Percentiles rank a stretch among this genome's conserved stretches.
Conservation (phyloP, 2,888 invertebrate genomes). For the Drosophila suboccidentalis region DNA sequence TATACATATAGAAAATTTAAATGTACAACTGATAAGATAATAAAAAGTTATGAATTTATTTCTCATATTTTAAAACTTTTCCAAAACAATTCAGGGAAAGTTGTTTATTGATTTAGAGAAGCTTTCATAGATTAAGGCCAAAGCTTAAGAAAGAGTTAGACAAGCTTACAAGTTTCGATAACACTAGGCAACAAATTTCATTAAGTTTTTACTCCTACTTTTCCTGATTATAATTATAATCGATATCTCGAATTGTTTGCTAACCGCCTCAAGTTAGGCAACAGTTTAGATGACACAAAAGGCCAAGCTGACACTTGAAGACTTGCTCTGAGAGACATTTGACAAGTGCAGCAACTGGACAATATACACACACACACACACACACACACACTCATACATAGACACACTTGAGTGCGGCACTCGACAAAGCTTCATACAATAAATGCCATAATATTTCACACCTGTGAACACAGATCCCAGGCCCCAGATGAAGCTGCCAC, state of each 20-base stretch:
- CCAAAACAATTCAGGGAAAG: neutral
- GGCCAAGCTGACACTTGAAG: slow-evolving; percentile 17
- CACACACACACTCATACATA: slow-evolving; percentile 4
- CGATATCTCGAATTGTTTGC: neutral
- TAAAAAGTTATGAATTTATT: neutral
- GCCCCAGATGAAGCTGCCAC: slow-evolving; percentile 14
- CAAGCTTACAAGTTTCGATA: slow-evolving; percentile 10
- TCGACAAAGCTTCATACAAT: slow-evolving; percentile 48
- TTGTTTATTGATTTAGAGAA: neutral
- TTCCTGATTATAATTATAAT: neutral
- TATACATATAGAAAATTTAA: no score
- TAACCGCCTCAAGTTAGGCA: slow-evolving; percentile 46
- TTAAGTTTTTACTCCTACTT: no score
- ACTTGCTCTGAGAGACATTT: slow-evolving; percentile 5
- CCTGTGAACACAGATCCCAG: slow-evolving; percentile 36
- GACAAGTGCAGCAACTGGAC: slow-evolving; percentile 21
- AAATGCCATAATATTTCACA: slow-evolving; percentile 58
- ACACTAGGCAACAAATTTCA: no score
- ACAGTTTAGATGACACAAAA: slow-evolving; percentile 47
- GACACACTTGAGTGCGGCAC: slow-evolving; percentile 33
- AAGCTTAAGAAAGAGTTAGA: neutral
- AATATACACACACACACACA: slow-evolving; percentile 1
- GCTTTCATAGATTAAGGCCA: neutral
- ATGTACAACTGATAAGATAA: no score
- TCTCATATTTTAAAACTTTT: neutral